Percentiles rank a stretch among this genome's conserved stretches.
phyloP scores from a whole-genome alignment of 2,888 invertebrate genomes.

The Pasiphila rectangulata region DNA sequence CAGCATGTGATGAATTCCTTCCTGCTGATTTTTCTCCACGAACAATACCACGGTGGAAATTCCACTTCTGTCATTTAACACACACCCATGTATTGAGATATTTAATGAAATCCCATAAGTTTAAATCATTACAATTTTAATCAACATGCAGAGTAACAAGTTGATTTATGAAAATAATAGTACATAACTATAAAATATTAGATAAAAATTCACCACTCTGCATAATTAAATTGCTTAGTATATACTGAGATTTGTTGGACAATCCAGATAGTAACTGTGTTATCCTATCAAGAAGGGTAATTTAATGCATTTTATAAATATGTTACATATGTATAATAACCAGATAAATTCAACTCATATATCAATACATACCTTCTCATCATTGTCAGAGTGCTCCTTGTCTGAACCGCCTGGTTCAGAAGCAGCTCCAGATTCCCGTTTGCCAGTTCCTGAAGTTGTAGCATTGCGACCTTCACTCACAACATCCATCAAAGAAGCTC shows the following conservation, averaged over 20 bases:
- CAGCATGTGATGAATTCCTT: conserved; percentile 69
- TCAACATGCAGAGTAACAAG: conserved; percentile 50
- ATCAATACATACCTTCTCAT: conserved; percentile 93
- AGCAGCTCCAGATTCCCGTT: conserved; percentile 88
- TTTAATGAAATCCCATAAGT: conserved; percentile 26
- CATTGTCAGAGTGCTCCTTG: conserved; percentile 90
- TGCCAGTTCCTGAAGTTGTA: conserved; percentile 82
- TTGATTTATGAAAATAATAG: conserved; percentile 13
- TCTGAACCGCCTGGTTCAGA: conserved; percentile 90
- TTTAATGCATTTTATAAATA: conserved; percentile 6
- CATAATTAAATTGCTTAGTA: conserved; percentile 51
- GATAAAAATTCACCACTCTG: conserved; percentile 56
- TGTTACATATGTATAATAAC: background rate
- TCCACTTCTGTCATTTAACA: conserved; percentile 86
- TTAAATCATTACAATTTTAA: conserved; percentile 13
- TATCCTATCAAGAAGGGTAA: conserved; percentile 23
- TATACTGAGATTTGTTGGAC: conserved; percentile 53
- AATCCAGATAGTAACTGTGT: conserved; percentile 69
- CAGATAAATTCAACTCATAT: conserved; percentile 6
- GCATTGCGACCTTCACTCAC: conserved; percentile 89
- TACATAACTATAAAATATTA: background rate
- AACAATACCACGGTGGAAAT: conserved; percentile 88
- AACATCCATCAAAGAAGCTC: conserved; percentile 95
- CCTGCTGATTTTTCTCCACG: conserved; percentile 83
- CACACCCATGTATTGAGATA: conserved; percentile 18